phyloP scores from a whole-genome alignment of 2,888 invertebrate genomes.

The Melikaiella ostensackeni region DNA sequence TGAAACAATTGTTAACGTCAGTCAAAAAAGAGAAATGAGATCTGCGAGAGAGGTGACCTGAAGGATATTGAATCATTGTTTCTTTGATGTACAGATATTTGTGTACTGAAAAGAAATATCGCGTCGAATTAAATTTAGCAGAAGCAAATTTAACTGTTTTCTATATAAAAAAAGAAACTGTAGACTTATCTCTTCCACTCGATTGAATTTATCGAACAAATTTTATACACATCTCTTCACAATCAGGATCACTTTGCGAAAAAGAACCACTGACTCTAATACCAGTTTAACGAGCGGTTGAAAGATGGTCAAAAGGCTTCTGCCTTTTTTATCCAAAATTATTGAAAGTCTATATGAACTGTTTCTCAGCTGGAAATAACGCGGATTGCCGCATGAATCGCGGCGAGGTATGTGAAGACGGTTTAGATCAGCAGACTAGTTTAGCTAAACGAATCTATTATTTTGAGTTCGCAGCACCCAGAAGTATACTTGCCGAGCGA shows the following conservation, averaged over 20 bases:
- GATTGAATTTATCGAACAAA: neutral
- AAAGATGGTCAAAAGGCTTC: neutral
- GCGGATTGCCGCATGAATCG: slow-evolving; percentile 18
- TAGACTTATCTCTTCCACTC: neutral
- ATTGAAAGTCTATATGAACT: neutral
- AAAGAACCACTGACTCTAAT: neutral
- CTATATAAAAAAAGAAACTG: neutral
- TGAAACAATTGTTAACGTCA: no score
- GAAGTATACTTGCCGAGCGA: neutral
- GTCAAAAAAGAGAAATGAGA: no score
- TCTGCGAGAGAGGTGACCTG: neutral
- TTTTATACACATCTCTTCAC: neutral
- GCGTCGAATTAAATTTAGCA: neutral
- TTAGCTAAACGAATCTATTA: slow-evolving; percentile 36
- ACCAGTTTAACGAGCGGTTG: neutral
- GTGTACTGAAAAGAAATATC: neutral
- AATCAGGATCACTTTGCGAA: neutral
- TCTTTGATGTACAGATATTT: neutral
- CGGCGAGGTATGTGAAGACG: slow-evolving; percentile 8
- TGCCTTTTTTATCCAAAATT: slow-evolving; percentile 2
- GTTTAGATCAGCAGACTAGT: slow-evolving; percentile 29
- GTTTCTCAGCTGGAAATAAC: slow-evolving; percentile 26
- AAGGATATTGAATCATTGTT: neutral
- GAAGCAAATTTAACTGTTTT: neutral
- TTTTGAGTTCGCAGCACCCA: slow-evolving; percentile 12